Evolutionary conservation across 2,888 invertebrate species (phyloP).

Genomic region (Acronicta alni): DNA sequence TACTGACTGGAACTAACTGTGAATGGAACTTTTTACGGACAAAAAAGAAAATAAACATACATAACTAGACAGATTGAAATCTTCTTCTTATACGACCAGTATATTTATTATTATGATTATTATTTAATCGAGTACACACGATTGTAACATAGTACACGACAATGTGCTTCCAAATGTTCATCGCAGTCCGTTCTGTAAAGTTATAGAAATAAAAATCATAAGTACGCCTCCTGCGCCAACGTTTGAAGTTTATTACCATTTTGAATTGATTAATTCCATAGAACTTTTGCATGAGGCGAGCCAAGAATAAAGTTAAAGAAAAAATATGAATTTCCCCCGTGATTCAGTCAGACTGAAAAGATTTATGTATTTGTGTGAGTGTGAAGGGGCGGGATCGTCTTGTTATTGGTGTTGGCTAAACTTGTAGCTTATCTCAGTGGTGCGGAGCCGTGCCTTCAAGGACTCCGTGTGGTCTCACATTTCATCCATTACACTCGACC

Average conservation of each 20-base stretch:
- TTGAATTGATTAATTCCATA: slow-evolving; percentile 50
- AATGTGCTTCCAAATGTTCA: slow-evolving; percentile 2
- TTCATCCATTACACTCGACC: not conserved
- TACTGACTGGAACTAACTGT: too few species aligned
- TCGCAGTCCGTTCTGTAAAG: slow-evolving; percentile 18
- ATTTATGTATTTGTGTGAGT: slow-evolving; percentile 46
- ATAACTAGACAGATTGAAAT: too few species aligned
- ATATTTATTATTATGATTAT: not conserved
- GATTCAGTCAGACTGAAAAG: slow-evolving; percentile 31
- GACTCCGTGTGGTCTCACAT: not conserved
- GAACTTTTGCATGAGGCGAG: slow-evolving; percentile 33
- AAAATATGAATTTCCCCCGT: slow-evolving; percentile 45
- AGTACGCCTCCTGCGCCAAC: slow-evolving; percentile 23
- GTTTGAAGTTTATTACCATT: slow-evolving; percentile 43
- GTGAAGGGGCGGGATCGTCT: slow-evolving; percentile 1
- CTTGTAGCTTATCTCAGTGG: slow-evolving; percentile 18
- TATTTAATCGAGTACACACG: not conserved
- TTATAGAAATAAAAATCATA: slow-evolving; percentile 27
- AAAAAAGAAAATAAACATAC: too few species aligned
- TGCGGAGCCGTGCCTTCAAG: slow-evolving; percentile 3
- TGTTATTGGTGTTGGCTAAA: slow-evolving; percentile 24
- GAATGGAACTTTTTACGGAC: too few species aligned
- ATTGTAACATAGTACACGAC: not conserved
- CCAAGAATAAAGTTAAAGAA: slow-evolving; percentile 44
- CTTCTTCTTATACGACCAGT: too few species aligned